Evolutionary conservation across 2,888 invertebrate genomes (phyloP), one percentile per base, ranked within the genome.

Genomic region (Drosophila parthenogenetica): DNA sequence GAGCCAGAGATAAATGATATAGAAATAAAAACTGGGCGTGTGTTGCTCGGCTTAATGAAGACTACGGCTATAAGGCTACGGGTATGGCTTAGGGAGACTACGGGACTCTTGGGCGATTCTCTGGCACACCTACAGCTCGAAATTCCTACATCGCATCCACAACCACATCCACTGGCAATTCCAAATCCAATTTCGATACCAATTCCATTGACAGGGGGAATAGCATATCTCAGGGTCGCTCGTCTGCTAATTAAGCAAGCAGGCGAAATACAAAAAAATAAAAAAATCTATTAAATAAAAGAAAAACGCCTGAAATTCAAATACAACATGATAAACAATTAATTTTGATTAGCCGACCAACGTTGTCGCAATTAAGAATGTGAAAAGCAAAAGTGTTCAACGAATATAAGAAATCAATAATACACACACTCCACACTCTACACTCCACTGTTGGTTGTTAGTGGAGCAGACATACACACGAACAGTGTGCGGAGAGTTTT

Each of bases 251-350:
- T 85, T 85, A 89, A 85, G 89, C 75, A 67, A 72, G 65, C 63
- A 53, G 64, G 19, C 7, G 58, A 48, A 53, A 50, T 46, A 42
- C 57, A 43, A 62, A 17, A 53, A 42, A 51, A 22, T 22, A 22
- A 46, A 59, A 45, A 66, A 58, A 74, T n/a, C 48, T 32, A 55
- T 49, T 49, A 65, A 73, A 61, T 63, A 58, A 69, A 55, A 54
- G 13, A 48, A 39, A 61, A 68, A 73, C 70, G 84, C 78, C 69
- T 73, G 60, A 68, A 72, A 87, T 78, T 81, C 73, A 79, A 77
- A 87, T 87, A 89, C 51, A 81, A 89, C 90, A 89, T 87, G 90
- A 84, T 87, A 89, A 89, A 89, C 88, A 89, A 89, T 89, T 90
- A 90, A 90, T 89, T 90, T 90, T 90, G 90, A 89, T 89, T 89